Evolutionary conservation across 2,113 vertebrate species (phyloP).

Genomic region (Natator depressus): DNA sequence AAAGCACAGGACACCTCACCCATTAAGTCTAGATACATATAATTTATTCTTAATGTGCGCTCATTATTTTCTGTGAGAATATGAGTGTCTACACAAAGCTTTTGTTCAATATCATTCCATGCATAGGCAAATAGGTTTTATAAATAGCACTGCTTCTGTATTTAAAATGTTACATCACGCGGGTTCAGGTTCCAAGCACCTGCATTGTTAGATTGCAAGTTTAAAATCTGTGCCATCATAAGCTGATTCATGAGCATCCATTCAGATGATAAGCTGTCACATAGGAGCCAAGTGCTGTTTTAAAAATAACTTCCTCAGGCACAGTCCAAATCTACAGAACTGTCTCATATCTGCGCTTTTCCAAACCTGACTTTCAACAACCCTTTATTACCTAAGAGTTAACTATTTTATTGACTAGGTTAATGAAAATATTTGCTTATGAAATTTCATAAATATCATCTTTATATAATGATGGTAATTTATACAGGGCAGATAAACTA

Average conservation of each 20-base stretch:
- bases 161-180: conserved; percentile 23
- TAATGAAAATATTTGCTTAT: conserved; percentile 3
- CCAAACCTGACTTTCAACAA: not conserved
- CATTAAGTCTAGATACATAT: conserved; percentile 50
- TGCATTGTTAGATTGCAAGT: not conserved
- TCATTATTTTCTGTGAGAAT: conserved; percentile 66
- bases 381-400: not conserved
- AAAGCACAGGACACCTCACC: conserved; percentile 33
- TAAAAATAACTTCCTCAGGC: not conserved
- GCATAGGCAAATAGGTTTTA: conserved; percentile 30
- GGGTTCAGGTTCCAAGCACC: conserved; percentile 1
- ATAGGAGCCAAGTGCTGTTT: not conserved
- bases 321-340: not conserved
- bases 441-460: not conserved
- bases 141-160: conserved; percentile 35
- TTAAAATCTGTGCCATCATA: not conserved
- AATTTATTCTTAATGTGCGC: conserved; percentile 63
- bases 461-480: not conserved
- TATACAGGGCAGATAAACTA: not conserved
- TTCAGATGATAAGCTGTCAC: conserved; percentile 12
- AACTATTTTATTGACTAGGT: not conserved
- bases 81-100: conserved; percentile 39
- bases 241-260: not conserved
- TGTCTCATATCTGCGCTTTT: not conserved
- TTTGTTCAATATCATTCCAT: conserved; percentile 53